Evolutionary conservation across 2,888 invertebrate species (phyloP), one percentile per base, ranked within the genome.

Genomic region (Chloroclystis v-ata): DNA sequence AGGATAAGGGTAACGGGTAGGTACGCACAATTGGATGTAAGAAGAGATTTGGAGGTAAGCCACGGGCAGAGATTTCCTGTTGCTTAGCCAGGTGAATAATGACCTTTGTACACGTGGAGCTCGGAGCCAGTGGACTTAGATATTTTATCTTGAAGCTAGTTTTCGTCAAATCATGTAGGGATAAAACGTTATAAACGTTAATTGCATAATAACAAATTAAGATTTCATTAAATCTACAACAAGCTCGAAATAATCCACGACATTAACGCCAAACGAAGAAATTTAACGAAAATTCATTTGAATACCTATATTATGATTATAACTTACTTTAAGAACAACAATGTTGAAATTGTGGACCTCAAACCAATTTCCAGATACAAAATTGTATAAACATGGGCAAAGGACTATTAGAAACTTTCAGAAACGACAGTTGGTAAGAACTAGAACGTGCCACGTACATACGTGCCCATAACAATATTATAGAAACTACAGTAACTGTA

Each of bases 1-100:
- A 16, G 28, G 28, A 32, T 37, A 28, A 37, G 37, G 39, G 45
- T 35, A 46, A 37, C 39, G 33, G 40, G 28, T 39, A 44, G 40
- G 28, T 42, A 44, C 49, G 42, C 50, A 46, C 46, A 50, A 50
- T 50, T 43, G 46, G 43, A 43, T 46, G 46, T 39, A 35, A 45
- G 41, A 45, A 10, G 41, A 45, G 37, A 49, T 49, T 49, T 42
- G 14, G 37, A 37, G 40, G 40, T 48, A 37, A 40, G 28, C 40
- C 41, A 32, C 39, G 26, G 28, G 28, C 43, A 26, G 24, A 44
- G 43, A 37, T 37, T 44, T 49, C 20, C 37, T 41, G 46, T 35
- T 37, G 35, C 32, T 44, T 44, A 30, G 30, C 13, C 13, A 24
- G 25, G 29, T 33, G 44, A 32, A 20, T 25, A 28, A 41, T 9